Percentiles rank a stretch among this genome's conserved stretches.
Conservation (phyloP, 2,888 invertebrate species). For the Plemyria rubiginata region DNA sequence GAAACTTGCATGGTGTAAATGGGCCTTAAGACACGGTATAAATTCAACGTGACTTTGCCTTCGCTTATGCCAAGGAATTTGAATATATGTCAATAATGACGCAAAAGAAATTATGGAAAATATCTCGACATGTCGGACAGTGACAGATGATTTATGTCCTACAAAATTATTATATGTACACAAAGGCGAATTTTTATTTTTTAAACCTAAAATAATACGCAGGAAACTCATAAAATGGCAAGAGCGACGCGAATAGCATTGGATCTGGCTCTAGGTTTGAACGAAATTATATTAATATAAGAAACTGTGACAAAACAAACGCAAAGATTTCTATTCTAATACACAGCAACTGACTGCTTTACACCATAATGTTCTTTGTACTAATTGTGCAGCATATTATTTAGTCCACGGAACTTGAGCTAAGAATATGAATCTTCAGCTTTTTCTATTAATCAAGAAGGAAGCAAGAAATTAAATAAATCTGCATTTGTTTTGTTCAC, state of each 20-base stretch:
- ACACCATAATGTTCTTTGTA: too few relatives aligned
- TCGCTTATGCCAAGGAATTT: too few relatives aligned
- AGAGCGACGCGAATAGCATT: conserved; percentile 62
- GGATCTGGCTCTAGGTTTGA: conserved; percentile 51
- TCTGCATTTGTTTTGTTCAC: conserved; percentile 67
- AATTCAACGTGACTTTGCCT: too few relatives aligned
- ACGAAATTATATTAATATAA: conserved; percentile 21
- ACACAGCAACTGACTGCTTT: background rate
- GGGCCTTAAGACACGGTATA: too few relatives aligned
- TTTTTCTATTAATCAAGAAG: background rate
- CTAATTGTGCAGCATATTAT: too few relatives aligned
- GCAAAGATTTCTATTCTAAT: conserved; percentile 32
- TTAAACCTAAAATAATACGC: conserved; percentile 13
- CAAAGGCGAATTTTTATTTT: conserved; percentile 13
- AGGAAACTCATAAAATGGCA: conserved; percentile 52
- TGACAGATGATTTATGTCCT: background rate
- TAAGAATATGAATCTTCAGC: background rate
- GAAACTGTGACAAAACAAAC: conserved; percentile 72
- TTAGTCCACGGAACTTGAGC: background rate
- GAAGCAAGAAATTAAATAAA: conserved; percentile 14
- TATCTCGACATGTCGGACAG: background rate
- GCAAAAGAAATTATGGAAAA: background rate
- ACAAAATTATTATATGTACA: conserved; percentile 24
- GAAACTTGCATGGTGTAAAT: too few relatives aligned
- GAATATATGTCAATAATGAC: too few relatives aligned